Evolutionary conservation across 2,888 invertebrate genomes (phyloP), one percentile per base, ranked within the genome.

Genomic region (Lasioglossum lativentre): DNA sequence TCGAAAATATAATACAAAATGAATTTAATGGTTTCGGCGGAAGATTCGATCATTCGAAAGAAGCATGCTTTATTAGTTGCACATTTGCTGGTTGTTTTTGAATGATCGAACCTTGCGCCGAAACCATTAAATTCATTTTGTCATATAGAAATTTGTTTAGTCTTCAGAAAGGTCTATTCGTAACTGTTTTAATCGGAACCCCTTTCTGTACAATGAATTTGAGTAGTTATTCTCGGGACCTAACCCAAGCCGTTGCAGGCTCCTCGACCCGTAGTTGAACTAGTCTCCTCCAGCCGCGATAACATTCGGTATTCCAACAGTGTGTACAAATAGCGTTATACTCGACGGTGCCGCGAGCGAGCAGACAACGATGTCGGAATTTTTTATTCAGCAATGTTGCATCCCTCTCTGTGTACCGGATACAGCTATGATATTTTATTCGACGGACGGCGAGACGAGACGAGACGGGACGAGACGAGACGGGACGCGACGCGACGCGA

Each of bases 231-330:
- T 23, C 19, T 52, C 23, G 23, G 52, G n/a, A 56, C n/a, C 52
- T n/a, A n/a, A n/a, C n/a, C n/a, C n/a, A 3, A n/a, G n/a, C 12
- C 10, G n/a, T 3, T 12, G 56, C 56, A n/a, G n/a, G 30, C 23
- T 45, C 14, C 47, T 72, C 73, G 23, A 34, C 34, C 34, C 23
- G 38, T 5, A 14, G 71, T 79, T 84, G 75, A 72, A 3, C 42
- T 84, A 52, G 14, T 63, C 72, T 63, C 72, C 71, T 85, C 80
- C 90, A 86, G 16, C 8, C 56, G 70, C 47, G 72, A 38, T 52
- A 42, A 68, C 68, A 81, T 78, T 81, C 42, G 73, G 75, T 86
- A 81, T 78, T 83, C 80, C 68, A 23, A 47, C 19, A 40, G 66
- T 38, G 80, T 74, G 45, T 45, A 75, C 77, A 80, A 85, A 78